Percentiles rank a stretch among this genome's conserved stretches.
Evolutionary conservation across 2,113 vertebrate species (phyloP).

Genomic region (Lipophrys pholis): DNA sequence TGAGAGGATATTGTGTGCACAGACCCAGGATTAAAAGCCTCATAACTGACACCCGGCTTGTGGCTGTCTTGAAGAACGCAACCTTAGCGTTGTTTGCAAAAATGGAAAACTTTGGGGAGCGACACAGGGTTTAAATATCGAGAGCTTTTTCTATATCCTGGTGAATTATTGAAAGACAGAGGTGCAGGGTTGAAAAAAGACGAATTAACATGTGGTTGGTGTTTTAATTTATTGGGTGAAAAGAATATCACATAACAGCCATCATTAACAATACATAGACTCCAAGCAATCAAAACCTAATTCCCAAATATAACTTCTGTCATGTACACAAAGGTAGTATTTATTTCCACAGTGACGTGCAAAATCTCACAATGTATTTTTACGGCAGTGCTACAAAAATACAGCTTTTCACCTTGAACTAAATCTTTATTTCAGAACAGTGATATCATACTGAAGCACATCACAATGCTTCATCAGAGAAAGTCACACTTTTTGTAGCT

Average conservation of each 20-base stretch:
- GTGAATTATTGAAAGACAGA: constrained; percentile 30
- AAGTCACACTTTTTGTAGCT: constrained; percentile 38
- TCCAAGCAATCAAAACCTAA: constrained; percentile 24
- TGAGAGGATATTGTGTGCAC: constrained; percentile 51
- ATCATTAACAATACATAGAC: constrained; percentile 37
- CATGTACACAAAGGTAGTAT: constrained; percentile 30
- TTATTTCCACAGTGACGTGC: constrained; percentile 51
- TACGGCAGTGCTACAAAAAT: constrained; percentile 52
- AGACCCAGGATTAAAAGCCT: constrained; percentile 33
- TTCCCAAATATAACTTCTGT: constrained; percentile 43
- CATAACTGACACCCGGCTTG: constrained; percentile 34
- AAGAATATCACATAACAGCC: constrained; percentile 36
- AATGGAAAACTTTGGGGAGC: constrained; percentile 13
- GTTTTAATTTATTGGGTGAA: constrained; percentile 64
- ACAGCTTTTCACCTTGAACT: constrained; percentile 37
- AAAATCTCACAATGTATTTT: constrained; percentile 42
- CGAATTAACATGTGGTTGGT: neutral
- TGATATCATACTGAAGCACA: constrained; percentile 33
- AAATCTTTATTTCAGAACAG: constrained; percentile 32
- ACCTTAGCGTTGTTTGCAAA: constrained; percentile 29
- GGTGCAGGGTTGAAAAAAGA: constrained; percentile 1
- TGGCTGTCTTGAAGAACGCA: constrained; percentile 25
- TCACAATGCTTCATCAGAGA: constrained; percentile 38
- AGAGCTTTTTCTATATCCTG: constrained; percentile 1
- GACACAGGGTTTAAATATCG: constrained; percentile 17